phyloP scores from a whole-genome alignment of 1,140 invertebrate genomes.

The Bombus polaris region DNA sequence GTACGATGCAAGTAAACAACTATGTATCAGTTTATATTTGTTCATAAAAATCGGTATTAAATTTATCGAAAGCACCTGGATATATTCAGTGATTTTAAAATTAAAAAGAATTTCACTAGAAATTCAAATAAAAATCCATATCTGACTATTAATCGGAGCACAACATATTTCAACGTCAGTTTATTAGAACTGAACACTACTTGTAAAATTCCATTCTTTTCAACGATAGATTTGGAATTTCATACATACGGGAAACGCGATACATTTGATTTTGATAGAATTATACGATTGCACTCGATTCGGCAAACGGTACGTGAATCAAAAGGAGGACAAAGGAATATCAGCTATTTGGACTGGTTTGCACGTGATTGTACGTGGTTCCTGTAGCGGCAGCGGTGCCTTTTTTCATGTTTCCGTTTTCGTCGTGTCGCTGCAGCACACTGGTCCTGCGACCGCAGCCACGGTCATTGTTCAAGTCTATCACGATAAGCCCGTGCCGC shows the following conservation, averaged over 20 bases:
- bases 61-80: too few relatives aligned
- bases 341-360: neutral
- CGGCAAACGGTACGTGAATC: neutral
- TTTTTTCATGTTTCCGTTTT: slow-evolving; percentile 51
- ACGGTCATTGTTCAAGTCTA: slow-evolving; percentile 52
- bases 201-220: neutral
- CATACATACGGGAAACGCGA: neutral
- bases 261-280: neutral
- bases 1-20: too few relatives aligned
- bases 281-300: neutral
- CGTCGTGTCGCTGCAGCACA: slow-evolving; percentile 2
- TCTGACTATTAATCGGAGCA: neutral
- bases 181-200: neutral
- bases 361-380: slow-evolving; percentile 41
- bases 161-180: neutral
- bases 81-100: too few relatives aligned
- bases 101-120: too few relatives aligned
- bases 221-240: neutral
- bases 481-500: slow-evolving; percentile 40
- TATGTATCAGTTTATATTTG: too few relatives aligned
- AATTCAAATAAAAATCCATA: neutral
- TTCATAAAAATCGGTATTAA: too few relatives aligned
- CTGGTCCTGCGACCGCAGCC: neutral
- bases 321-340: neutral
- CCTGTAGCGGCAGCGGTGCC: slow-evolving; percentile 4